These are phyloP conservation scores for Pelodiscus sinensis DNA, from an alignment of 2,113 vertebrate genomes.

Conservation along the genomic window DNA sequence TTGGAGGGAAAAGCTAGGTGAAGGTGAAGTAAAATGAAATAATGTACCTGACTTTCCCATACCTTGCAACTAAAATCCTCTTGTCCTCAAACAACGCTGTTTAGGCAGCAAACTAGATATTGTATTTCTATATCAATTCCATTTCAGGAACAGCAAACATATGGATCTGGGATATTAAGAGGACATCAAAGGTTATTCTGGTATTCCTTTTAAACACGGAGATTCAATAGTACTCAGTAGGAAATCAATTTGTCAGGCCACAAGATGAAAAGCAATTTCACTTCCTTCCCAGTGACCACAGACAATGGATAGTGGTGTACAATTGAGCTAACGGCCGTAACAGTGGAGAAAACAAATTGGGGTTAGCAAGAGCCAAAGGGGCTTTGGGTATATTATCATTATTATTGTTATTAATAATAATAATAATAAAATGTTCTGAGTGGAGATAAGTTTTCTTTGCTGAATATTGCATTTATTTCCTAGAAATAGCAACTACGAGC, in stretches of 20 bases:
- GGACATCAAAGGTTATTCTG: background rate
- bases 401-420: too few species aligned
- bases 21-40: background rate
- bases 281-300: background rate
- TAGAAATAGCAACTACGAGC: constrained; percentile 7
- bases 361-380: constrained; percentile 2
- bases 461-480: background rate
- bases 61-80: background rate
- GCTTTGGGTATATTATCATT: background rate
- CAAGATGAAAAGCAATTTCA: constrained; percentile 39
- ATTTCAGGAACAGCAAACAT: constrained; percentile 20
- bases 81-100: background rate
- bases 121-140: background rate
- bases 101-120: constrained; percentile 15
- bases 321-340: constrained; percentile 30
- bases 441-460: background rate
- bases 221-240: constrained; percentile 11
- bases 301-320: constrained; percentile 31
- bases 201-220: constrained; percentile 30
- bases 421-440: constrained; percentile 9
- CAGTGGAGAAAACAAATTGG: background rate
- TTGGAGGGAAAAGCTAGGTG: background rate
- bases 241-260: constrained; percentile 47
- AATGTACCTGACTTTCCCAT: background rate
- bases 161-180: constrained; percentile 16